Evolutionary conservation across 2,113 vertebrate genomes (phyloP), one percentile per base, ranked within the genome.

Genomic region (Rhodinocichla rosea): DNA sequence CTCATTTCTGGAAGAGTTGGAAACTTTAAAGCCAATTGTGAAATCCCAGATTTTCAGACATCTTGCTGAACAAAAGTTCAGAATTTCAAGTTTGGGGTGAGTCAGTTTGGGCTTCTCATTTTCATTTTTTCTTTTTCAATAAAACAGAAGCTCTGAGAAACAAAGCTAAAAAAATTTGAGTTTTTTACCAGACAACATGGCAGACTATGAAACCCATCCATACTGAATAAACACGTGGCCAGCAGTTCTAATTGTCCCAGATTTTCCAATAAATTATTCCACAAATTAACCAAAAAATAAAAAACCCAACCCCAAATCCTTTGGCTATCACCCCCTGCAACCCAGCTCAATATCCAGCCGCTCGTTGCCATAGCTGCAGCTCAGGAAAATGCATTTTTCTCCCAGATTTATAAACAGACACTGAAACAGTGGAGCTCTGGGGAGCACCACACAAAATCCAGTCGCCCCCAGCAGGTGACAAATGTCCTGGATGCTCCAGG

Each of bases 281-380:
- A 86, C 67, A 80, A 40, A 9, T 64, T 77, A 85, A 47, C 11
- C 1, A 22, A 32, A 62, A 86, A 78, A 90, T 17, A 24, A 15
- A 56, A 56, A 57, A 4, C 37, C 22, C 57, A 13, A 15, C 3
- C 68, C 68, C 33, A 65, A 85, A 65, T 56, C 67, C 40, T 69
- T 33, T 20, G 22, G 86, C 30, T 60, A 35, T 95, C 92, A 65
- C 71, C 37, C 94, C 27, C 3, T 82, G 42, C 74, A 86, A 42
- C 95, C 80, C 87, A 78, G 90, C 88, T 96, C 70, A 5, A 40
- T 92, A 91, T 70, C 49, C 9, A 89, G 74, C 89, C 74, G 47
- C 95, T 83, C 67, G 95, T 98, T 98, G 96, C 97, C 95, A 97
- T 97, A 97, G 97, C 85, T 95, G 96, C 97, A 93, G 95, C 95